Conservation (phyloP, 2,888 invertebrate genomes). For the Cerastis leucographa region DNA sequence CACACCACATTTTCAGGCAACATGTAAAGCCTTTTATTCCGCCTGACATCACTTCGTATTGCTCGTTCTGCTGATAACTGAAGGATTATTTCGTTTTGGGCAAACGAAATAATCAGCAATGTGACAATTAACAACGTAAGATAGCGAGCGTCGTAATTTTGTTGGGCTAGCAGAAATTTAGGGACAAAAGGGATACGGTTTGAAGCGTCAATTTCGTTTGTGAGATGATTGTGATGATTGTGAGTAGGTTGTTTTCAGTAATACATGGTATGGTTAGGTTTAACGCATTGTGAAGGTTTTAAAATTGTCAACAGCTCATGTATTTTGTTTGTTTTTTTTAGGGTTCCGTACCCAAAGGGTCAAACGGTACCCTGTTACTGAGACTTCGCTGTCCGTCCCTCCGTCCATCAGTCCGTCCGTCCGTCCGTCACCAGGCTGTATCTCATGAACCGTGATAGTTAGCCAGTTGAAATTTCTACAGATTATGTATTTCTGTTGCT, state of each 20-base stretch:
- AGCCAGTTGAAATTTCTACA: too few species aligned
- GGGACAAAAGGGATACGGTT: conserved; percentile 14
- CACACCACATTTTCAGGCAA: conserved; percentile 38
- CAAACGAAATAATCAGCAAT: conserved; percentile 36
- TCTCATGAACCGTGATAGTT: too few species aligned
- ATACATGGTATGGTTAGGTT: neutral
- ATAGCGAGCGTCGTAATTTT: conserved; percentile 43
- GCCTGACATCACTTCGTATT: conserved; percentile 38
- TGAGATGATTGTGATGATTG: conserved; percentile 15
- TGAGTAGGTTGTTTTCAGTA: conserved; percentile 2
- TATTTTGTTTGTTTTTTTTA: neutral
- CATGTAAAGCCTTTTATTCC: conserved; percentile 52
- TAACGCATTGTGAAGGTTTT: neutral
- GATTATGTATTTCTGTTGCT: too few species aligned
- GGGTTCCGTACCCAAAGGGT: too few species aligned
- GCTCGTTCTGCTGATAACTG: conserved; percentile 54
- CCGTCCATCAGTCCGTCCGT: too few species aligned
- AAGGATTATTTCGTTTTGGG: conserved; percentile 54
- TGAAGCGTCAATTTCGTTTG: conserved; percentile 26
- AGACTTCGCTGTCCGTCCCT: too few species aligned
- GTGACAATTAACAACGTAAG: conserved; percentile 49
- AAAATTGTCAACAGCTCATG: neutral
- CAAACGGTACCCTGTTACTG: too few species aligned
- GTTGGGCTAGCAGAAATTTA: conserved; percentile 25
- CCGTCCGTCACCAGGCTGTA: too few species aligned